Base-by-base conservation (phyloP, 92 coral and sea anemone species). In the Diadumene lineata region DNA sequence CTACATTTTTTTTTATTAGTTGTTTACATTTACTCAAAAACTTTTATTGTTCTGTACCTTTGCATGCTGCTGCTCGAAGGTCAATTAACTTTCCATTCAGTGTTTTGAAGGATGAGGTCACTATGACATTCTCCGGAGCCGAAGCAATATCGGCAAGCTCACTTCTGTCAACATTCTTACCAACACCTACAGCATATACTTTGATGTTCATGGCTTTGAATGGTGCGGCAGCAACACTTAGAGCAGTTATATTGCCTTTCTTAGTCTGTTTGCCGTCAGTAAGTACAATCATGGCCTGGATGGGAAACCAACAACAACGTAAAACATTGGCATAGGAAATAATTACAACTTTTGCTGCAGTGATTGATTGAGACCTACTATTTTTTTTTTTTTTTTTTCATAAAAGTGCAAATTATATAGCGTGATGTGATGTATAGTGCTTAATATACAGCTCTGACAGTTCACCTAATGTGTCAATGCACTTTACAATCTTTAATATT, bases 111-210 rank as follows among this genome's bases (percentile, higher is more conserved):
- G 92, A 82, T 13, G 69, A 23, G 1, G 68, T 85, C 16, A 50
- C 62, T 0, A 82, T n/a, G 13, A 48, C 92, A 32, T 82, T 56
- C 2, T 56, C 75, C 0, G 82, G 82, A 0, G 46, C 30, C 22
- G 92, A 83, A 19, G 88, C 92, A 26, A 87, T 75, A 30, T 83
- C 31, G 29, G 23, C 60, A 50, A 87, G 82, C 61, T 87, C 92
- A 30, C 75, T 24, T 24, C 0, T 56, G 27, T 78, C 82, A 16
- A 83, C 69, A 11, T 67, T 31, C 21, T 57, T 31, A 21, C 88
- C 92, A 43, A 87, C 61, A 13, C 92, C 92, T 50, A 87, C 29
- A 17, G 85, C 84, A 68, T 65, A 87, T 30, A 83, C 82, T n/a
- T 72, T 57, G 28, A 65, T 75, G 23, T 77, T 76, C 77, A 72